A percentile compares a stretch with the other conserved stretches of the same genome.
These are phyloP conservation scores for Periparus ater DNA, from an alignment of 2,797 vertebrate species.

Conservation along the genomic window DNA sequence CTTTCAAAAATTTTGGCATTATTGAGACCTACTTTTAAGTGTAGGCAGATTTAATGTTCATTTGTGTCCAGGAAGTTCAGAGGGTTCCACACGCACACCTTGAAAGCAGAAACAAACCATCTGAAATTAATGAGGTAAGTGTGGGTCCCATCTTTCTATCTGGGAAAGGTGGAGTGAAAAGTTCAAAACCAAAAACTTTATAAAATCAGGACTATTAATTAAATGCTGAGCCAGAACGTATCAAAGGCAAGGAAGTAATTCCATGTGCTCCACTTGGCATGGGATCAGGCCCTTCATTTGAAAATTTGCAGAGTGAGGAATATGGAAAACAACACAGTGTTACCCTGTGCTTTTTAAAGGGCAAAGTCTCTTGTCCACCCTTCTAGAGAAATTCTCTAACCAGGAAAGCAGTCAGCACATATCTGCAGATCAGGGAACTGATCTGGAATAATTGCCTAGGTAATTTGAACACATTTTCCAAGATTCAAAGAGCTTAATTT, in stretches of 20 bases:
- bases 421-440: not conserved
- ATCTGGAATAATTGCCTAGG: not conserved
- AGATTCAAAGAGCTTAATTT: not conserved
- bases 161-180: conserved; percentile 55
- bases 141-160: conserved; percentile 38
- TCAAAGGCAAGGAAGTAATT: conserved; percentile 63
- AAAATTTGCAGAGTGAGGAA: conserved; percentile 34
- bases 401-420: not conserved
- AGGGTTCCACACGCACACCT: not conserved
- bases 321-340: not conserved
- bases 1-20: conserved; percentile 35
- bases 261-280: conserved; percentile 60
- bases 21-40: conserved; percentile 22
- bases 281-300: conserved; percentile 12
- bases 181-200: conserved; percentile 41
- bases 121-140: conserved; percentile 50
- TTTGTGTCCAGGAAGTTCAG: conserved; percentile 39
- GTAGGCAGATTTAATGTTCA: conserved; percentile 3
- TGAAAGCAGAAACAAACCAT: conserved; percentile 55
- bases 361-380: not conserved
- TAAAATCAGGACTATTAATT: conserved; percentile 52
- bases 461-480: not conserved
- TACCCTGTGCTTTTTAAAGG: conserved; percentile 13
- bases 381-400: not conserved
- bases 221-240: conserved; percentile 54